Base-by-base conservation (phyloP, 2,113 vertebrate genomes). In the Hystrix brachyura region DNA sequence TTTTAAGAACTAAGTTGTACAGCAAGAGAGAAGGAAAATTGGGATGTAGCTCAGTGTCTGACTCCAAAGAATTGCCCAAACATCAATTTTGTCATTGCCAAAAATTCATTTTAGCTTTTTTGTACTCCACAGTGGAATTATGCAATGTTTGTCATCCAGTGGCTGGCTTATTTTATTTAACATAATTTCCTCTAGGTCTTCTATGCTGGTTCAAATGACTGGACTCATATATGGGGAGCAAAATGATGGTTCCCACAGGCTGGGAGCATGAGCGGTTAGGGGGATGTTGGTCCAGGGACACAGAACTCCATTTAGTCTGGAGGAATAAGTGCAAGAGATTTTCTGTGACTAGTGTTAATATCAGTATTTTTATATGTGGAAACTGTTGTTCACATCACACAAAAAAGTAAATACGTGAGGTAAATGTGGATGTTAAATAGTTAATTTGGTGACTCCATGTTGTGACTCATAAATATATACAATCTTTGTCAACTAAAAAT, bases 41-140 rank as follows among this genome's bases (percentile, higher is more conserved):
- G 59, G 5, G 11, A n/a, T 27, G 0, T 3, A 87, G 43, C 12
- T 67, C 76, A 51, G 23, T 17, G 13, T 76, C 23, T 94, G 74
- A 64, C 23, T 83, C 74, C 3, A 78, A 69, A 74, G 32, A 71
- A 43, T 34, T 84, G 51, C 32, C 19, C 25, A 38, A 91, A 65
- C 46, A 34, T 65, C 38, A 53, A 76, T 51, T 94, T 91, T 95
- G 21, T 64, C 88, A 13, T 72, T 88, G 43, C 23, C 86, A 91
- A 60, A 76, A 83, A 57, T 91, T 94, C 65, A 62, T 5, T 86
- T 69, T 46, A 25, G 29, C 19, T 15, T 11, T 74, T 69, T 57
- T 93, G 29, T 38, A 51, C 21, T 43, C 11, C 57, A 29, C 12
- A 32, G 43, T 51, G 18, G n/a, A 17, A 53, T 78, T 12, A 43